Conservation (phyloP, 2,797 vertebrate genomes). For the Vireo griseus region DNA sequence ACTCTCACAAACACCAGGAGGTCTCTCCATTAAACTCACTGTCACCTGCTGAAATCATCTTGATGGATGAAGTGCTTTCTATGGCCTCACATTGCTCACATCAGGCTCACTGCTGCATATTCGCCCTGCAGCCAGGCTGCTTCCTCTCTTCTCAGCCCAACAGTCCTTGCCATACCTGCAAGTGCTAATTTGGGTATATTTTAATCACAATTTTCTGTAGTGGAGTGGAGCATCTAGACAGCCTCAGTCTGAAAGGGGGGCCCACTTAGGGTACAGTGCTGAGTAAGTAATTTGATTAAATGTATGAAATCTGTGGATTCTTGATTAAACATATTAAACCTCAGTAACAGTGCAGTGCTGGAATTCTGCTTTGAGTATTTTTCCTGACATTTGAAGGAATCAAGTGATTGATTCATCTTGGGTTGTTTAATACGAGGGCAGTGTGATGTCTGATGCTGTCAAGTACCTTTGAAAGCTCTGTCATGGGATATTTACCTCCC, state of each 20-base stretch:
- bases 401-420: accelerated
- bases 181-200: not conserved
- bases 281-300: not conserved
- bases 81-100: accelerated
- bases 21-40: not conserved
- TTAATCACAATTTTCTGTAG: not conserved
- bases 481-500: not conserved
- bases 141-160: not conserved
- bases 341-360: not conserved
- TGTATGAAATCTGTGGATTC: not conserved
- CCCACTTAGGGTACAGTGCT: not conserved
- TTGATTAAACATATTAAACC: not conserved
- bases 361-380: not conserved
- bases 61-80: not conserved
- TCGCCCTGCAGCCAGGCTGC: not conserved
- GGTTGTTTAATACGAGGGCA: not conserved
- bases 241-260: not conserved
- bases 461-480: not conserved
- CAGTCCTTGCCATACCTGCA: not conserved
- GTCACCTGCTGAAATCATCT: not conserved
- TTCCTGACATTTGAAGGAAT: not conserved
- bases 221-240: not conserved
- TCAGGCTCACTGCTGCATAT: accelerated
- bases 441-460: not conserved
- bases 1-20: not conserved